phyloP scores from a whole-genome alignment of 2,113 vertebrate species.

The Spilogale gracilis region DNA sequence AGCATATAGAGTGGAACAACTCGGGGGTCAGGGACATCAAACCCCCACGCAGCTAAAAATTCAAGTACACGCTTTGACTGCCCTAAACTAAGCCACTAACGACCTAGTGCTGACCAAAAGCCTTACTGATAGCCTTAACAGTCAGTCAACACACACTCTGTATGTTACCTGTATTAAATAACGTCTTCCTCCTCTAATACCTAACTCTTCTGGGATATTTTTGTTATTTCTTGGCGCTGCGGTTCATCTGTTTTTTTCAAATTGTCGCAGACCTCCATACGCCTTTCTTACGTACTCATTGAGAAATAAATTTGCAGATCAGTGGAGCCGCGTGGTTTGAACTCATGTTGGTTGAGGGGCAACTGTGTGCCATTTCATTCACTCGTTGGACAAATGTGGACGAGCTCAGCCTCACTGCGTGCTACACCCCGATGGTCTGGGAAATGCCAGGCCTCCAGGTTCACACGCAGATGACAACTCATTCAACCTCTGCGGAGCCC shows the following conservation, averaged over 20 bases:
- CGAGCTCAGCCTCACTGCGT: fast-evolving
- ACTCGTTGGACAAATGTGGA: fast-evolving
- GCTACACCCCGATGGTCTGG: fast-evolving
- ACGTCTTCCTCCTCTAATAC: background rate
- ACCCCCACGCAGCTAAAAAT: background rate
- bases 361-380: fast-evolving
- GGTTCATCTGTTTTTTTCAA: background rate
- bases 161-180: background rate
- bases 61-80: background rate
- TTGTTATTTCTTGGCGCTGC: background rate
- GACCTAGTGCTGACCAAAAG: background rate
- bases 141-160: background rate
- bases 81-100: background rate
- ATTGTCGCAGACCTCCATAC: background rate
- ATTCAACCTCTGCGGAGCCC: fast-evolving
- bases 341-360: background rate
- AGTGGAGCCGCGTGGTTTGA: background rate
- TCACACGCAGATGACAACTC: fast-evolving
- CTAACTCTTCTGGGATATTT: background rate
- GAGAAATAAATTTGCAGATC: background rate
- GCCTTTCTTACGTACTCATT: background rate
- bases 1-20: background rate
- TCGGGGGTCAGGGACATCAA: background rate
- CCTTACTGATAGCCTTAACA: background rate
- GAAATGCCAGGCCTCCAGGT: fast-evolving